Base-by-base conservation (phyloP, 2,797 vertebrate genomes). In the Squalus acanthias region DNA sequence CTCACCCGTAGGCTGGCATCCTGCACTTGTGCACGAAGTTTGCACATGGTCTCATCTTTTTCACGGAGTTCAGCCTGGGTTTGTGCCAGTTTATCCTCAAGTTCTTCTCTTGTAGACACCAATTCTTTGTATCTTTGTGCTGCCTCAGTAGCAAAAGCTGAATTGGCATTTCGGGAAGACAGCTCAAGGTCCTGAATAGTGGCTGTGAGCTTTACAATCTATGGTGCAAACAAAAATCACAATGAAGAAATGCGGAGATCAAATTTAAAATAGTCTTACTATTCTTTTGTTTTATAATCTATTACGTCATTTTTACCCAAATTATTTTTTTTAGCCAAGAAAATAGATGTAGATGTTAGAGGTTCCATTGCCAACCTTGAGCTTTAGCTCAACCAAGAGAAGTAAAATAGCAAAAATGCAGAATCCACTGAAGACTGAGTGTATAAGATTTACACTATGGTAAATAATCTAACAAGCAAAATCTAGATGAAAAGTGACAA, bases 141-240 rank as follows among this genome's bases (percentile, higher is more conserved):
- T 39, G 96, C 95, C 96, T 96, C 96, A 89, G 87, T 87, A 33
- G 95, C 96, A 96, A 97, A 96, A 69, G 96, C 93, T 69, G 91
- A 95, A 46, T 87, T 91, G 95, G 91, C 96, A 96, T 96, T 95
- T 96, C 96, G 96, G 26, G 69, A 95, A 33, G 93, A 96, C 12
- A 69, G 46, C 96, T 89, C 96, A 82, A 96, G 96, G 74, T 96
- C 97, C 76, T 69, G 97, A 63, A 96, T 76, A 79, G 96, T 82
- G 29, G 87, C 96, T n/a, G 72, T 74, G 96, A 97, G 96, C 79
- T 96, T 96, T 96, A 97, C 97, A 96, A 97, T 96, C 97, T 97
- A 85, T 69, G 96, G 94, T 91, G 96, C 5, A 96, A 65, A 60
- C 50, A 67, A 79, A 93, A 57, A 94, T 26, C 17, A 67, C 13